Base-by-base conservation (phyloP, 2,888 invertebrate species). In the Polietes domitor region DNA sequence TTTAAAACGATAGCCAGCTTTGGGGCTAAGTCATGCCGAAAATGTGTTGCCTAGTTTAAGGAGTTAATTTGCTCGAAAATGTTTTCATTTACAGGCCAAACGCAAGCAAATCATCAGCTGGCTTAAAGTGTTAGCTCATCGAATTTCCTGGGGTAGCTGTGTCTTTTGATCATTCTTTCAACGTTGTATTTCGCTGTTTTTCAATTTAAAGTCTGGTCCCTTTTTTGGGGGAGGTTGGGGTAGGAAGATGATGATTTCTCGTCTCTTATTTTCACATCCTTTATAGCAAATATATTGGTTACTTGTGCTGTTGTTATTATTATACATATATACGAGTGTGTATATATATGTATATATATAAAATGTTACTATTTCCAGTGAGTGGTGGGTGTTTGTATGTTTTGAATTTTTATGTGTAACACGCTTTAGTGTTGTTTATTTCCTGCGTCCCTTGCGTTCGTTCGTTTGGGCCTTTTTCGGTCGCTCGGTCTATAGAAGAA, bases 321-420 rank as follows among this genome's bases (percentile, higher is more conserved):
- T 19, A 6, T n/a, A 53, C 12, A 15, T 32, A 63, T 32, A 21
- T 17, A 19, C 32, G 7, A 32, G 32, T 74, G 26, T 28, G 15
- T n/a, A n/a, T n/a, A n/a, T n/a, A n/a, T n/a, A n/a, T 7, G 7
- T 5, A 32, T 32, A 32, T 28, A 43, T 24, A 43, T 21, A 43
- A 12, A 68, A 12, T 68, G 68, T 68, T 43, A 68, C 68, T 68
- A 32, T 53, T 63, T 73, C 41, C 43, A 32, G 63, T 68, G 37
- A 61, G 73, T 65, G 53, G 12, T 43, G 26, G 37, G 19, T 21
- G n/a, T 43, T 26, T 55, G 58, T 43, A 32, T 65, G 55, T 43
- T 82, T 75, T 63, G 55, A 72, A 75, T 83, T 85, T 85, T 78
- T 89, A 89, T 89, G 87, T 85, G 84, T 85, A 82, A 88, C 90